These are phyloP conservation scores for Cisticola juncidis DNA, from an alignment of 2,113 vertebrate genomes.

Conservation along the genomic window DNA sequence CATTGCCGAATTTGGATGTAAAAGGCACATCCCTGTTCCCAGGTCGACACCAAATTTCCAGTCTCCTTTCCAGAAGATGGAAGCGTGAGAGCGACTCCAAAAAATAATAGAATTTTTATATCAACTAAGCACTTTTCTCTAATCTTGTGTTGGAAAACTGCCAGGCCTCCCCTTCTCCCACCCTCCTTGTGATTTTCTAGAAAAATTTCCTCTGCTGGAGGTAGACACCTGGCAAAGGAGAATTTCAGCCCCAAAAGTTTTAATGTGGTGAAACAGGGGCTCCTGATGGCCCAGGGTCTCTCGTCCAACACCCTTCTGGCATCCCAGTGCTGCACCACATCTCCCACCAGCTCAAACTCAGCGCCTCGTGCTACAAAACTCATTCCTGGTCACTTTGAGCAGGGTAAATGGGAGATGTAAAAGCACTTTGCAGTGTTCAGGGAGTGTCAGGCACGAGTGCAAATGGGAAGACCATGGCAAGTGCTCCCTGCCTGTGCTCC, in stretches of 20 bases:
- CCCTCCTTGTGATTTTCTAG: slow-evolving; percentile 6
- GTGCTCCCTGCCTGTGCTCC: not conserved
- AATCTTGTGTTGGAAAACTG: not conserved
- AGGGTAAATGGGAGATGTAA: not conserved
- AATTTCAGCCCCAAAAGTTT: not conserved
- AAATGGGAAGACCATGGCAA: not conserved
- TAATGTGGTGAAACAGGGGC: not conserved
- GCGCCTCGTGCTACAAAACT: not conserved
- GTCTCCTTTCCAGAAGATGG: not conserved
- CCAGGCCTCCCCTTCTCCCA: not conserved
- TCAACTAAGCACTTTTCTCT: slow-evolving; percentile 40
- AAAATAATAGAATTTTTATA: slow-evolving; percentile 4
- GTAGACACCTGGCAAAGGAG: slow-evolving; percentile 18
- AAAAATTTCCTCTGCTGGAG: slow-evolving; percentile 6
- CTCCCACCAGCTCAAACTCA: not conserved
- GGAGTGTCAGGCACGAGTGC: not conserved
- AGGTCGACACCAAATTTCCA: slow-evolving; percentile 41
- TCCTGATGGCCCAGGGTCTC: not conserved
- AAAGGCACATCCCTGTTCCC: slow-evolving; percentile 13
- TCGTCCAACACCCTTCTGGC: not conserved
- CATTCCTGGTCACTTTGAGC: not conserved
- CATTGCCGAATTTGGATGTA: not conserved
- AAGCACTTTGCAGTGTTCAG: not conserved
- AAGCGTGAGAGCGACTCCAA: not conserved
- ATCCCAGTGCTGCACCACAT: not conserved